phyloP scores from a whole-genome alignment of 2,113 vertebrate genomes.

The Meriones unguiculatus region DNA sequence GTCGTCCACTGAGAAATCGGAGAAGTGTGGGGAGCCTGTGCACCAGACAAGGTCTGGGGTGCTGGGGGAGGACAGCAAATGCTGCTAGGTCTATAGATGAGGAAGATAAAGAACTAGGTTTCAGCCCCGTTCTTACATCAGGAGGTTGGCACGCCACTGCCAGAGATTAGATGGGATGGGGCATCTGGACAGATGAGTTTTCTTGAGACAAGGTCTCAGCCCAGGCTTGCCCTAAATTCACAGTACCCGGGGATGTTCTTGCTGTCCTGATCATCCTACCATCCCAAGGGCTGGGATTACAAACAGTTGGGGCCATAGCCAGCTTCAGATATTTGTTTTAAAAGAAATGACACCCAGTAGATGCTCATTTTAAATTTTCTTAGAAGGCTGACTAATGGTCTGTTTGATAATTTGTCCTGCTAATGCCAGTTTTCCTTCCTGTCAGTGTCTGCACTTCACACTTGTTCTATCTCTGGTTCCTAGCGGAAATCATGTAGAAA shows the following conservation, averaged over 20 bases:
- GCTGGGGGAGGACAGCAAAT: not conserved
- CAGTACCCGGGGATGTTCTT: not conserved
- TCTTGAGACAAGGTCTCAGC: not conserved
- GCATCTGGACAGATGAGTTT: not conserved
- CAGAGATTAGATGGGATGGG: not conserved
- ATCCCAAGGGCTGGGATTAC: not conserved
- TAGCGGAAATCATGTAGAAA: not conserved
- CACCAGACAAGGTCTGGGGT: not conserved
- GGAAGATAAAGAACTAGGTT: not conserved
- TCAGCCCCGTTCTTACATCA: not conserved
- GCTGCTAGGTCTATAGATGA: not conserved
- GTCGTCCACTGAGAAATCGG: not conserved
- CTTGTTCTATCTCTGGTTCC: not conserved
- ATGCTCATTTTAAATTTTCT: not conserved
- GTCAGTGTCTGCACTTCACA: not conserved
- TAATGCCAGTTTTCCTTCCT: not conserved
- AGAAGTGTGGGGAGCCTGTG: not conserved
- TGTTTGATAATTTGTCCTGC: not conserved
- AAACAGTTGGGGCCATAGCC: not conserved
- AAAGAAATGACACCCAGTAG: not conserved
- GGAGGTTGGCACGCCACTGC: fast-evolving
- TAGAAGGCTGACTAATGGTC: not conserved
- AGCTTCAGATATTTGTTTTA: not conserved
- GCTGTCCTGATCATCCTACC: not conserved
- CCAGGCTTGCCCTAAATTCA: not conserved